Evolutionary conservation across 1,140 invertebrate species (phyloP), one percentile per base, ranked within the genome.

Genomic region (Lordiphosa collinella): DNA sequence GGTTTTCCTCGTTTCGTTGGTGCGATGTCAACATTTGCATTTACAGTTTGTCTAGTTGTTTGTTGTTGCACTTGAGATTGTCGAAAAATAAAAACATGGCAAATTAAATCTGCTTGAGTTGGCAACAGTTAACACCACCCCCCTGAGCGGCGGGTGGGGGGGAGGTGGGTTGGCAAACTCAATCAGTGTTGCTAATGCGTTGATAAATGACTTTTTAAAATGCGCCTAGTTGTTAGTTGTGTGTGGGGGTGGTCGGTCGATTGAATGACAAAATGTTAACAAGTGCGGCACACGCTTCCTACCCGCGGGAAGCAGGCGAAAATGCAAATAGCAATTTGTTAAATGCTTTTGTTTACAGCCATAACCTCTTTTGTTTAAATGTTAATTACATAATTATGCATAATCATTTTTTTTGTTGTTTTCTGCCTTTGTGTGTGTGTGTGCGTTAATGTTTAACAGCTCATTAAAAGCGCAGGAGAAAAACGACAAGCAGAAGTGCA

Each of bases 381-480:
- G 84, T 87, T 87, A 87, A 87, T 86, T 85, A 87, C 71, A 87
- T 87, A 85, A 87, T 87, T 87, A 85, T 85, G 84, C 85, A 87
- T 67, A 80, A 85, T 85, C 72, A 74, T 71, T 61, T 75, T 29
- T 59, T 61, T 66, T 66, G 72, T 57, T 50, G 57, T 66, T 61
- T 61, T 40, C 38, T 50, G 47, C n/a, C n/a, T 50, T 34, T 36
- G 46, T 48, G 36, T 60, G 22, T 29, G 41, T 49, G 25, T 34
- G 56, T 51, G 56, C 41, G 64, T 60, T 62, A 53, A 68, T 72
- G 63, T 25, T 87, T 85, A 87, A 87, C 79, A 82, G 85, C 85
- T 87, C 72, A 87, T 85, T 82, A 76, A 72, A 80, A 85, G 68
- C 62, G 59, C 67, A 67, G 57, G 51, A 52, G 38, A 47, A 48